Percentiles rank a stretch among this genome's conserved stretches.
Conservation (phyloP, 2,113 vertebrate genomes). For the Indri indri region DNA sequence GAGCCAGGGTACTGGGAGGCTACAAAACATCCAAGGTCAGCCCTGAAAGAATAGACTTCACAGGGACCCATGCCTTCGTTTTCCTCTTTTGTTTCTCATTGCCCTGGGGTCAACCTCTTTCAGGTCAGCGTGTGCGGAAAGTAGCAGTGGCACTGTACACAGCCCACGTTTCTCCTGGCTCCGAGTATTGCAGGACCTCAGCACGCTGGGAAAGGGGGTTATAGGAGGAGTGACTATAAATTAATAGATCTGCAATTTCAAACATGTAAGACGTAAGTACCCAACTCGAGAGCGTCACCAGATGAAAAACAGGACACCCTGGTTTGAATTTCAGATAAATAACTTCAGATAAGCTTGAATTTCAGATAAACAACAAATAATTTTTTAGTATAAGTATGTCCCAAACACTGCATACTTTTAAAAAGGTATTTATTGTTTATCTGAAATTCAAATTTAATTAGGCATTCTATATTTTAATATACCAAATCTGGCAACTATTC, state of each 20-base stretch:
- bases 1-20: background rate
- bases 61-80: background rate
- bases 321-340: constrained; percentile 20
- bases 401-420: background rate
- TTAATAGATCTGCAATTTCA: background rate
- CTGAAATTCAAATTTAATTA: constrained; percentile 39
- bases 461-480: background rate
- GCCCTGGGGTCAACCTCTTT: constrained; percentile 27
- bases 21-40: constrained; percentile 8
- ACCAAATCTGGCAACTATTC: background rate
- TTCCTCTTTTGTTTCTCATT: constrained; percentile 56
- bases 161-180: background rate
- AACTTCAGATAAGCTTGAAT: background rate
- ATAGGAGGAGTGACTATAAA: background rate
- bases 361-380: background rate
- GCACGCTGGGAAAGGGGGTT: background rate
- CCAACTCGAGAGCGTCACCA: background rate
- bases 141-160: background rate
- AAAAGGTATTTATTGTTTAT: background rate
- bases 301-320: background rate
- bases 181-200: background rate
- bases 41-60: constrained; percentile 6
- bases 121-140: constrained; percentile 11
- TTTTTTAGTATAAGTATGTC: background rate
- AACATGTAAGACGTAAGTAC: background rate